Conservation (phyloP, 2,888 invertebrate genomes). For the Aphodius sticticus region DNA sequence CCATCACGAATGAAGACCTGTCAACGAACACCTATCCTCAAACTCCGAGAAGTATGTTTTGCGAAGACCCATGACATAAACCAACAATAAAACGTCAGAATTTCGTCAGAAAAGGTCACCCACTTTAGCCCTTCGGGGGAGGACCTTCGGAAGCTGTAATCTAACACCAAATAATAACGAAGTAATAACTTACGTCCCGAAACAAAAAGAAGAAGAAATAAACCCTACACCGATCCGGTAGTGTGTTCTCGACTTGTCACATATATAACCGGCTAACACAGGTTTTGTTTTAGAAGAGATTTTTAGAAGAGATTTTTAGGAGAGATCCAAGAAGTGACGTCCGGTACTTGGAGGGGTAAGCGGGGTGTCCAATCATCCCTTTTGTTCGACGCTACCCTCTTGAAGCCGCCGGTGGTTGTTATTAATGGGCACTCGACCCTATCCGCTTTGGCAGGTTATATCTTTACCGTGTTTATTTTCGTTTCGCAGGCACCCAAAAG, state of each 20-base stretch:
- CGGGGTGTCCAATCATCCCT: constrained; percentile 5
- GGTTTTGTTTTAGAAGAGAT: constrained; percentile 16
- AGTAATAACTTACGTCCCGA: background rate
- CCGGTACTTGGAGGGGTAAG: background rate
- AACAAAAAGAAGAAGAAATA: too few species aligned
- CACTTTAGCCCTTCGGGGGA: too few species aligned
- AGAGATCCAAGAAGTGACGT: background rate
- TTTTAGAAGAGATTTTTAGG: background rate
- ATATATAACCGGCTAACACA: constrained; percentile 17
- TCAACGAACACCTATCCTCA: too few species aligned
- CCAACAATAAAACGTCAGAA: constrained; percentile 14
- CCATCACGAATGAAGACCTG: too few species aligned
- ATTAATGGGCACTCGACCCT: constrained; percentile 15
- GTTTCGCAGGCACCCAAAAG: constrained; percentile 11
- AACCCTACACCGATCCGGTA: background rate
- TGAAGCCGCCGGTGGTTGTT: background rate
- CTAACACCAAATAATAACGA: constrained; percentile 11
- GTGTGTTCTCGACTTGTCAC: constrained; percentile 24
- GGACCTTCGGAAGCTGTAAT: background rate
- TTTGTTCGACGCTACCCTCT: constrained; percentile 6
- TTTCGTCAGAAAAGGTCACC: background rate
- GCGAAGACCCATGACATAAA: background rate
- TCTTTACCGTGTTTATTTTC: constrained; percentile 27
- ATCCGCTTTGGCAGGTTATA: constrained; percentile 21
- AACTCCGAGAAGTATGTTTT: background rate